Conservation (phyloP, 1,140 invertebrate genomes). For the Ceratoteleas bidentatus region DNA sequence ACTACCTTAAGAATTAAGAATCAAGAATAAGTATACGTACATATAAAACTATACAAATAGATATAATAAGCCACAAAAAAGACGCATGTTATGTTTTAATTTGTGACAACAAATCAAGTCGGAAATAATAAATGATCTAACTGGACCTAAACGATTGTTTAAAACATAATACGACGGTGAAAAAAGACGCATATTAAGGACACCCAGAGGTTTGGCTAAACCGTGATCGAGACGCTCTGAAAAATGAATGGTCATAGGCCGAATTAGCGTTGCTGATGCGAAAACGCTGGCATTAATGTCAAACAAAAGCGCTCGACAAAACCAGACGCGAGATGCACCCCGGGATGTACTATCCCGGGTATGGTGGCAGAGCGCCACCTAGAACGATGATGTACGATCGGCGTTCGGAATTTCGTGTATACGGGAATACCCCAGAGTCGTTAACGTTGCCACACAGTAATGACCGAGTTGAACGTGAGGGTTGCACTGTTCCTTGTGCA, state of each 20-base stretch:
- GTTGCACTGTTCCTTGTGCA: conserved; percentile 68
- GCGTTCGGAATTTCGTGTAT: no score
- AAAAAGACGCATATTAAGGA: conserved; percentile 20
- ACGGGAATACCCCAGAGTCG: no score
- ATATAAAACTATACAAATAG: conserved; percentile 4
- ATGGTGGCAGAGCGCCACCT: no score
- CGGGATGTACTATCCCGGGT: no score
- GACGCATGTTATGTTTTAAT: conserved; percentile 63
- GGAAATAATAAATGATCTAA: conserved; percentile 53
- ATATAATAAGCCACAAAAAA: conserved; percentile 28
- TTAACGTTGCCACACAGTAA: not conserved
- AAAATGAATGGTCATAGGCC: conserved; percentile 65
- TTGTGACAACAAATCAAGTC: conserved; percentile 37
- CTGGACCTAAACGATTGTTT: conserved; percentile 62
- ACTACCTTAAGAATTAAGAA: not conserved
- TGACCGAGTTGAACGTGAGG: conserved; percentile 9
- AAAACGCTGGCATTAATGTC: conserved; percentile 70
- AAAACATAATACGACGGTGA: conserved; percentile 59
- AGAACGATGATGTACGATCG: no score
- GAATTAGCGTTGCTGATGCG: conserved; percentile 78
- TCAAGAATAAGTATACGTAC: not conserved
- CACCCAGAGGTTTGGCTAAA: conserved; percentile 9
- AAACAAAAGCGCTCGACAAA: no score
- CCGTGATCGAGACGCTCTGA: not conserved
- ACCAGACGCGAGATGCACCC: conserved; percentile 72